These are phyloP conservation scores for Aurelia sp. DNA, from an alignment of 30 jellyfish, hydroid and myxozoan species.

Conservation along the genomic window DNA sequence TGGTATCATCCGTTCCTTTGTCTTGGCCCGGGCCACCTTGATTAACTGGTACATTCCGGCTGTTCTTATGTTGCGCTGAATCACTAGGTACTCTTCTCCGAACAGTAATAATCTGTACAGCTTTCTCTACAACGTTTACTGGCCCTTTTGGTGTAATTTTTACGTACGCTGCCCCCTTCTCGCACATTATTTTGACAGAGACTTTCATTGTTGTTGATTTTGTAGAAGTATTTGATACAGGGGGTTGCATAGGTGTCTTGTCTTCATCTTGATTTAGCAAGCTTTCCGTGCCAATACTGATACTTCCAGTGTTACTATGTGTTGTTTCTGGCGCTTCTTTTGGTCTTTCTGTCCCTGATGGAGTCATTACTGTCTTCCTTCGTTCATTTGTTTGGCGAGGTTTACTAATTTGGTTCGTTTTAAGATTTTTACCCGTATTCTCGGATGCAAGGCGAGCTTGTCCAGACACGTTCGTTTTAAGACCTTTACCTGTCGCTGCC, in stretches of 20 bases:
- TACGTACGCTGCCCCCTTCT: conserved; percentile 20
- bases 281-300: conserved; percentile 1
- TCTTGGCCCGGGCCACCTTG: not conserved
- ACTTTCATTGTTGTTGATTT: conserved; percentile 23
- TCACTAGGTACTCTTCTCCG: conserved; percentile 5
- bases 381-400: no score
- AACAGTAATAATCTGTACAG: conserved; percentile 25
- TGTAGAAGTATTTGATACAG: not conserved
- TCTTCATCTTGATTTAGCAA: not conserved
- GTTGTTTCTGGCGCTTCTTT: no score
- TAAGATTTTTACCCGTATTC: no score
- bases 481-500: no score
- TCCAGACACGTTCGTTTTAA: no score
- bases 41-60: not conserved
- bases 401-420: no score
- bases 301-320: not conserved
- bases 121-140: conserved; percentile 24
- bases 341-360: no score
- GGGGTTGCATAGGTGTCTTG: not conserved
- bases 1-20: not conserved
- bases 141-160: conserved; percentile 3
- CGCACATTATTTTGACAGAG: conserved; percentile 49
- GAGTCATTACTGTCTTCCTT: no score
- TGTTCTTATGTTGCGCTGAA: not conserved
- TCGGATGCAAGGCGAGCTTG: no score